Base-by-base conservation (phyloP, 2,113 vertebrate genomes). In the Sinocyclocheilus anshuiensis region DNA sequence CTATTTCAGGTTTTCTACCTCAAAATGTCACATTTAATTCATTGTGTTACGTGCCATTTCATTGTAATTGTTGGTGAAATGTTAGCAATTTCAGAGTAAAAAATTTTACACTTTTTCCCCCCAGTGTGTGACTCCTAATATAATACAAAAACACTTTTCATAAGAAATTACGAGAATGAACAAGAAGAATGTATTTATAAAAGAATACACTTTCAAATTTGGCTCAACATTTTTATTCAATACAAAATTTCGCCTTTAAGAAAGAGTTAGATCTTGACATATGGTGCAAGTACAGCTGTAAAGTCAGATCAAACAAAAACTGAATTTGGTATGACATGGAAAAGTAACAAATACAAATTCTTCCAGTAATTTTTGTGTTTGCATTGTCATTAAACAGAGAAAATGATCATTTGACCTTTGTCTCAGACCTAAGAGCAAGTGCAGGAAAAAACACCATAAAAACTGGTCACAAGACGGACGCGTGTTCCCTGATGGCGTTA, bases 201-300 rank as follows among this genome's bases (percentile, higher is more conserved):
- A 65, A 16, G 4, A 65, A 81, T 1, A 79, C 55, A 65, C 22
- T 81, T 65, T 63, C 1, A 33, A 63, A 63, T 39, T 74, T 88
- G 83, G 78, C 45, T 82, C 59, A 26, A 61, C 16, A 63, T 45
- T 78, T 89, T 89, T 75, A 80, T 87, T 89, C 48, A 59, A 86
- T 89, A 89, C 84, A 87, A 89, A 89, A 83, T 65, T 86, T 69
- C n/a, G 53, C 42, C 69, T 80, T 79, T 84, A 79, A 84, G 80
- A 89, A 89, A 89, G 42, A 87, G 75, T 67, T 59, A 72, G 7
- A 81, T 36, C 29, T 48, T 29, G 57, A 76, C 75, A 80, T 78
- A 74, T 48, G 63, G 59, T 69, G 82, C 26, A 86, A 74, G 33
- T 74, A 87, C 36, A 87, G 67, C 74, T 77, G 59, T 67, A 71